Percentiles rank a stretch among this genome's conserved stretches.
Conservation (phyloP, 2,113 vertebrate species). For the Gymnocephalus cernua region DNA sequence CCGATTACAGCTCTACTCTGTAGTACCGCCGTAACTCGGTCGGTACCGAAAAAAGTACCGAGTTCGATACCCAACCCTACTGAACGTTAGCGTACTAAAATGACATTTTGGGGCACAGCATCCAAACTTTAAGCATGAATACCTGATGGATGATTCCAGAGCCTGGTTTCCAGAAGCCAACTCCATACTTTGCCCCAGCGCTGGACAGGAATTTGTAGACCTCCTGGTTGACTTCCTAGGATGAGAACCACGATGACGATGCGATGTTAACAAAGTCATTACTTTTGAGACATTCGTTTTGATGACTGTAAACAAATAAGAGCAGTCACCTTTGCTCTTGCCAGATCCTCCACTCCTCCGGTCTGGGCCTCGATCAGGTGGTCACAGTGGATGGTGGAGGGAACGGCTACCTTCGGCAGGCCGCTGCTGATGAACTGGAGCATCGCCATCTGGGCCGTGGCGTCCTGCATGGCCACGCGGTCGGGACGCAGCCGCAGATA, state of each 20-base stretch:
- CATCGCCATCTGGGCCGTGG: conserved; percentile 99
- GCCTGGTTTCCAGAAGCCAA: conserved; percentile 98
- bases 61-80: too few species aligned
- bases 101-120: accelerated
- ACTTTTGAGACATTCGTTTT: neutral
- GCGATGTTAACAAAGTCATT: neutral
- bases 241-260: neutral
- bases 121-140: neutral
- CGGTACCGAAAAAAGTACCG: too few species aligned
- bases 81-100: neutral
- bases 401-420: conserved; percentile 93
- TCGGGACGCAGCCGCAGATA: conserved; percentile 95
- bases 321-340: conserved; percentile 90
- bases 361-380: conserved; percentile 96
- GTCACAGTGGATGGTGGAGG: conserved; percentile 98
- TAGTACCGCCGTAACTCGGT: too few species aligned
- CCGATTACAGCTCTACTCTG: too few species aligned
- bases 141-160: conserved; percentile 99
- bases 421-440: conserved; percentile 99
- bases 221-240: conserved; percentile 93
- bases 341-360: conserved; percentile 91
- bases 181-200: conserved; percentile 95
- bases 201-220: conserved; percentile 95
- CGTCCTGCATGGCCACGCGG: conserved; percentile 98
- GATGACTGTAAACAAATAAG: neutral